These are phyloP conservation scores for Indicator maculatus DNA, from an alignment of 2,113 vertebrate genomes.

Conservation along the genomic window DNA sequence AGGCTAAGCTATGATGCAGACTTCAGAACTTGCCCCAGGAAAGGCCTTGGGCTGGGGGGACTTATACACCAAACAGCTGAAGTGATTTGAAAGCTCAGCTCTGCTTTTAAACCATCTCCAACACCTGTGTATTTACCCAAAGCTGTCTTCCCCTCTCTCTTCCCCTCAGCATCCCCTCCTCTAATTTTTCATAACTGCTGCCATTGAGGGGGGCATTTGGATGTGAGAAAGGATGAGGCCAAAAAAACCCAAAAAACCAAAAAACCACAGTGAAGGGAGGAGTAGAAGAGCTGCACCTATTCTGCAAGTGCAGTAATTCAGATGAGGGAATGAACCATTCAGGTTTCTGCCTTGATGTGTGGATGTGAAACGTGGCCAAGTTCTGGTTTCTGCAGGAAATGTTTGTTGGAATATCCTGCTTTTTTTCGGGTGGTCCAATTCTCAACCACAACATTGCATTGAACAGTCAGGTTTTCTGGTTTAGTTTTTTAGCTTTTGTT, in stretches of 20 bases:
- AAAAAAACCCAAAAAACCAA: not conserved
- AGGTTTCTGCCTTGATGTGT: slow-evolving; percentile 50
- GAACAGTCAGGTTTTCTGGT: slow-evolving; percentile 25
- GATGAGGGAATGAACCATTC: not conserved
- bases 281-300: slow-evolving; percentile 6
- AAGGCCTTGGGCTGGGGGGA: not conserved
- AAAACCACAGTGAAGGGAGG: not conserved
- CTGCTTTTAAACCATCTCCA: not conserved
- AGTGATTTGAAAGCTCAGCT: not conserved
- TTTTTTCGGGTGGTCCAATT: slow-evolving; percentile 61
- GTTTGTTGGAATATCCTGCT: slow-evolving; percentile 56
- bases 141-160: not conserved
- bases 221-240: not conserved
- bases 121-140: not conserved
- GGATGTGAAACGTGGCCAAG: slow-evolving; percentile 58
- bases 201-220: accelerated
- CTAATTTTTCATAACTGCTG: not conserved
- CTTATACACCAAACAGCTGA: not conserved
- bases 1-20: not conserved
- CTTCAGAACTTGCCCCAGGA: accelerated
- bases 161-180: not conserved
- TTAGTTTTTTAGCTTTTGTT: too few species aligned
- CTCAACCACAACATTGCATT: slow-evolving; percentile 57
- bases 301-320: slow-evolving; percentile 18
- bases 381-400: slow-evolving; percentile 68